A percentile compares a stretch with the other conserved stretches of the same genome.
These are phyloP conservation scores for Harpagifer antarcticus DNA, from an alignment of 2,797 vertebrate species.

Conservation along the genomic window DNA sequence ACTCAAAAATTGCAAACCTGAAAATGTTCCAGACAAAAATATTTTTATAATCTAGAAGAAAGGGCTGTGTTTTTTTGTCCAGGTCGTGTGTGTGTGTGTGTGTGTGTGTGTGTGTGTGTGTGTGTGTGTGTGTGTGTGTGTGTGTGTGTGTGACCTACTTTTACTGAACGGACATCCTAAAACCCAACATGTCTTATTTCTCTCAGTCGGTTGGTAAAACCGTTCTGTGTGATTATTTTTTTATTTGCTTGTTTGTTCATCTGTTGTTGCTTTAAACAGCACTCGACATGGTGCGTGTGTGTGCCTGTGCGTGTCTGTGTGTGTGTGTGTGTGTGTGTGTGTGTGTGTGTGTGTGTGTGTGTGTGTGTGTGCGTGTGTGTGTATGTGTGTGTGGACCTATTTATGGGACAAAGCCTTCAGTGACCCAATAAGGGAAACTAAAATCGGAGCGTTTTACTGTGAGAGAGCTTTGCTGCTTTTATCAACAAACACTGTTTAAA, in stretches of 20 bases:
- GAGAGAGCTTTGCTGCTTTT: constrained; percentile 54
- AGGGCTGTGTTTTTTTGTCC: constrained; percentile 8
- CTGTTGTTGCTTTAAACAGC: constrained; percentile 49
- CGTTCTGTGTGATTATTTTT: constrained; percentile 30
- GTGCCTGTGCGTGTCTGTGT: constrained; percentile 1
- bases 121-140: constrained; percentile 15
- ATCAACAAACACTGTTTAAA: constrained; percentile 35
- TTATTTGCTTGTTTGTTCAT: constrained; percentile 33
- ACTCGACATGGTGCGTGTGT: constrained; percentile 25
- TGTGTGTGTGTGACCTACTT: constrained; percentile 67
- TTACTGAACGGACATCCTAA: constrained; percentile 55
- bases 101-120: constrained; percentile 15
- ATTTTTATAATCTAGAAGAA: neutral
- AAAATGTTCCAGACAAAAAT: constrained; percentile 11
- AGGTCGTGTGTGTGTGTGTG: constrained; percentile 1
- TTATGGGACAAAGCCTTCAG: constrained; percentile 74
- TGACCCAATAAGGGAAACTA: constrained; percentile 74
- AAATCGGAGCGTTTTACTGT: constrained; percentile 63
- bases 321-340: neutral
- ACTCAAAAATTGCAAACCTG: constrained; percentile 3
- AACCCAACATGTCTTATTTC: constrained; percentile 55
- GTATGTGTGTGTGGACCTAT: constrained; percentile 47
- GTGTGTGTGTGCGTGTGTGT: neutral
- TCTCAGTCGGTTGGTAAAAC: constrained; percentile 61
- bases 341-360: constrained; percentile 2